These are phyloP conservation scores for Megaustenia siamemsis DNA, from an alignment of 2,888 invertebrate genomes.

Conservation along the genomic window DNA sequence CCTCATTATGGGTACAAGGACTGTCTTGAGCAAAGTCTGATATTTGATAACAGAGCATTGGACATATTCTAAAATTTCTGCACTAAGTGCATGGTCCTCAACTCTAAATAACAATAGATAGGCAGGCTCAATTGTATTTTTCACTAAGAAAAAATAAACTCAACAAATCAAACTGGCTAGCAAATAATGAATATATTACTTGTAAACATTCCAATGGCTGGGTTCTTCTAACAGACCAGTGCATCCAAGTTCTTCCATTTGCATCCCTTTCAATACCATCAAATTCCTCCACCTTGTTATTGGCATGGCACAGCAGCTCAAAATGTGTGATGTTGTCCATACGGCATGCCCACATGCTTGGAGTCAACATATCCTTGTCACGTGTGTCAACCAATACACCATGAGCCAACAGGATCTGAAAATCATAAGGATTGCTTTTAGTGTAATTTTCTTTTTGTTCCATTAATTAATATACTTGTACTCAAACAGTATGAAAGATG, in stretches of 20 bases:
- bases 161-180: neutral
- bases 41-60: too few species aligned
- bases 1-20: too few species aligned
- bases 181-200: constrained; percentile 61
- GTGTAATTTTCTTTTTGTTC: too few species aligned
- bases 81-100: too few species aligned
- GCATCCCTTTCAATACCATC: constrained; percentile 77
- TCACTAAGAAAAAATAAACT: too few species aligned
- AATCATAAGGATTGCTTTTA: neutral
- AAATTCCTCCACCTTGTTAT: constrained; percentile 67
- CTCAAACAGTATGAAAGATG: too few species aligned
- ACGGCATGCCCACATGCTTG: constrained; percentile 80
- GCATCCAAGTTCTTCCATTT: constrained; percentile 79
- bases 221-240: constrained; percentile 78
- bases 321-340: constrained; percentile 79
- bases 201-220: constrained; percentile 79
- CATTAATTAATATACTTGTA: too few species aligned
- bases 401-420: constrained; percentile 74
- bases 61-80: too few species aligned
- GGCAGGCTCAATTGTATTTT: neutral
- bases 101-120: neutral
- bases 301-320: constrained; percentile 70
- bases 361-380: constrained; percentile 79
- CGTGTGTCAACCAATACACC: constrained; percentile 71
- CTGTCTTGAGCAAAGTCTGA: too few species aligned